Evolutionary conservation across 2,888 invertebrate species (phyloP).

Genomic region (Ophion costatus): DNA sequence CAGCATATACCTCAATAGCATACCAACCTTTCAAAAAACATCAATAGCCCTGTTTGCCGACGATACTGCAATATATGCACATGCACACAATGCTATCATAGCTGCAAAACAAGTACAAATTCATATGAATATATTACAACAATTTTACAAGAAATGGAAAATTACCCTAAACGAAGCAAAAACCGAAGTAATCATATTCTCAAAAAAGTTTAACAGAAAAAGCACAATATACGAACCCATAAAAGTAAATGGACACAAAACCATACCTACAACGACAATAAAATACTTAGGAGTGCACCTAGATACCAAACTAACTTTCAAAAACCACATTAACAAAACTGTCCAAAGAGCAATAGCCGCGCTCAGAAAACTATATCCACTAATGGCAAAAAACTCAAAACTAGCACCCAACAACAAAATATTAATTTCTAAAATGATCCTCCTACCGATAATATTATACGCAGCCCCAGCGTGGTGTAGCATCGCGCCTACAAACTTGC

Average conservation of each 20-base stretch:
- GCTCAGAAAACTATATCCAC: constrained; percentile 67
- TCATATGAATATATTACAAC: too few species aligned
- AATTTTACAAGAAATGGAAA: too few species aligned
- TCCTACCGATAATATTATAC: constrained; percentile 70
- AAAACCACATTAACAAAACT: constrained; percentile 63
- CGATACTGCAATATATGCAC: too few species aligned
- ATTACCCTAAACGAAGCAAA: too few species aligned
- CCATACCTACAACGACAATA: constrained; percentile 46
- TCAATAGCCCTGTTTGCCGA: too few species aligned
- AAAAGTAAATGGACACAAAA: constrained; percentile 58
- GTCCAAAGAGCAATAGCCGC: constrained; percentile 61
- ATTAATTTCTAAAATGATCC: constrained; percentile 69
- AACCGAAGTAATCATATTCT: constrained; percentile 58
- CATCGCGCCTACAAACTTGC: constrained; percentile 51
- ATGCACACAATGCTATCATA: too few species aligned
- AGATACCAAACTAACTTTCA: constrained; percentile 63
- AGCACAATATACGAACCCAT: constrained; percentile 55
- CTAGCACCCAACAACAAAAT: constrained; percentile 67
- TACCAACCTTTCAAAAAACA: too few species aligned
- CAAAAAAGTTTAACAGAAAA: constrained; percentile 47
- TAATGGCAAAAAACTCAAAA: constrained; percentile 63
- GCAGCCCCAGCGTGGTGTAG: constrained; percentile 71
- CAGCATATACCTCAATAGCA: too few species aligned
- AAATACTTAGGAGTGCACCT: constrained; percentile 70
- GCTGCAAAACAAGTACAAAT: too few species aligned